Percentiles rank a stretch among this genome's conserved stretches.
Evolutionary conservation across 2,888 invertebrate species (phyloP).

Genomic region (Lithophane leautieri): DNA sequence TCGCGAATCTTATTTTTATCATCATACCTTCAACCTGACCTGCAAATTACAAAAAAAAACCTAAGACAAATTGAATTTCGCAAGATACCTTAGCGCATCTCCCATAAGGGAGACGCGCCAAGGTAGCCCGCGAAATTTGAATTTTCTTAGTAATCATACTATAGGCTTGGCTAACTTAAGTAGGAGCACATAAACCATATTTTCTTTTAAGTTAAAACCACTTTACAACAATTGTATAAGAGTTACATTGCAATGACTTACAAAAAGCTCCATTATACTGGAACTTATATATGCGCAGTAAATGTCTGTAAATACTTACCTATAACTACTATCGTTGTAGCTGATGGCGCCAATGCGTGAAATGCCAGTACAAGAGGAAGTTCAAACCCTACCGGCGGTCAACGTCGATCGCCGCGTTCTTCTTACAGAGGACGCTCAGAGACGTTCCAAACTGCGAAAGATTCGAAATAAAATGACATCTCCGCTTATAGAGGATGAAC

Average conservation of each 20-base stretch:
- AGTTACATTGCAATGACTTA: not conserved
- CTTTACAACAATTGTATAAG: too few species aligned
- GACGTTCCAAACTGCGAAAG: slow-evolving; percentile 82
- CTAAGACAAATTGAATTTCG: too few species aligned
- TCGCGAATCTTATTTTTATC: too few species aligned
- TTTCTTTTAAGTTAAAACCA: not conserved
- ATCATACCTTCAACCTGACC: too few species aligned
- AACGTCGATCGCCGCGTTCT: slow-evolving; percentile 81
- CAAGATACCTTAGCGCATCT: too few species aligned
- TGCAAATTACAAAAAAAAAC: too few species aligned
- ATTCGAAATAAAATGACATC: slow-evolving; percentile 80
- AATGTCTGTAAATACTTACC: not conserved
- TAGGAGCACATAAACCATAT: not conserved
- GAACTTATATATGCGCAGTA: not conserved
- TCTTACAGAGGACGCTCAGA: slow-evolving; percentile 82
- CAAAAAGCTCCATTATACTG: not conserved
- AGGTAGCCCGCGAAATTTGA: too few species aligned
- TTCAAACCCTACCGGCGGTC: slow-evolving; percentile 75
- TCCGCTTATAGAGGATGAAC: slow-evolving; percentile 77
- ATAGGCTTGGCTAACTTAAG: not conserved
- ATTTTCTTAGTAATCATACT: too few species aligned
- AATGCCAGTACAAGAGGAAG: slow-evolving; percentile 65
- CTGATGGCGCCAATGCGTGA: slow-evolving; percentile 73
- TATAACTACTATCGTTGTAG: slow-evolving; percentile 35
- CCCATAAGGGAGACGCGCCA: too few species aligned